Evolutionary conservation across 2,888 invertebrate species (phyloP), one percentile per base, ranked within the genome.

Genomic region (Tholera decimalis): DNA sequence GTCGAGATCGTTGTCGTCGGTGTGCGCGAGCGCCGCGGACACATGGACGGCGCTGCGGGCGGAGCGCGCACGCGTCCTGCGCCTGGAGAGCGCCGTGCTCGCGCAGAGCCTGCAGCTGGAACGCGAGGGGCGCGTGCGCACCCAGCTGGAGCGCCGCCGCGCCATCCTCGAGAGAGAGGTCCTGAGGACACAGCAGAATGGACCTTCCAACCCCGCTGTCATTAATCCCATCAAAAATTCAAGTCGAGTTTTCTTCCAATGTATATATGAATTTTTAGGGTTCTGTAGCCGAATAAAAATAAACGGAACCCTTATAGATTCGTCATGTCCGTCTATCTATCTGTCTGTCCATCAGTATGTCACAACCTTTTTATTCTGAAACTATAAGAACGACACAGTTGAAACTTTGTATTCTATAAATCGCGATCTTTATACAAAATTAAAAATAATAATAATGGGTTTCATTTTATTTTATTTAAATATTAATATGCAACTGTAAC

Each of bases 41-140:
- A 93, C 92, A 5, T 95, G 94, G 94, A 87, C 92, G 0, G 92
- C 94, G 1, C 71, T 95, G 57, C 88, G 91, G 0, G 87, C 88
- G 5, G 95, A 95, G 80, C 84, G 95, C 2, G 89, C 91, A 39
- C 92, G 93, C 3, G 93, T 94, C 33, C 83, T 93, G 6, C 87
- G 88, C 6, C 84, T 95, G 53, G 95, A 95, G 83, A 90, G 92
- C 47, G 92, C 93, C 0, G 91, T 95, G 61, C 79, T 93, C 18
- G 88, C 92, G 30, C 94, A 95, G 82, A 91, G 88, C 66, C 67
- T 91, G 56, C 94, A 94, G 74, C 77, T 94, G 51, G 92, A 94
- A 66, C 89, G 93, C 20, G 94, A 94, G 74, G 89, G 87, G 3
- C 87, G 90, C 60, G 92, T 92, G 53, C 91, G 95, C 63, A 95